These are phyloP conservation scores for Drosophila macrospina DNA, from an alignment of 2,888 invertebrate species.

Conservation along the genomic window DNA sequence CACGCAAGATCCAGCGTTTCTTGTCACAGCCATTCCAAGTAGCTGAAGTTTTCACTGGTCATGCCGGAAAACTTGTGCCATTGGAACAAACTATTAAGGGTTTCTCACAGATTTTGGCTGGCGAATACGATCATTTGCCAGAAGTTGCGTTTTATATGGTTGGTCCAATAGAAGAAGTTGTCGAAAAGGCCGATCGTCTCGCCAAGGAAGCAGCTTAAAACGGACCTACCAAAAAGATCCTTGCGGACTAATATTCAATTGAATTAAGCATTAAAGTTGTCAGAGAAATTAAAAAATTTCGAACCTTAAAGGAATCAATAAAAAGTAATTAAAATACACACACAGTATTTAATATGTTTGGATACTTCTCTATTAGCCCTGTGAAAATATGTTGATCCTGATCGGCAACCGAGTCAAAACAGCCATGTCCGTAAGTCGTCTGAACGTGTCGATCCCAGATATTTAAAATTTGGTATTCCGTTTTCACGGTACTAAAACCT, in stretches of 20 bases:
- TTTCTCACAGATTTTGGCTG: constrained; percentile 92
- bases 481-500: too few relatives aligned
- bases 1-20: constrained; percentile 97
- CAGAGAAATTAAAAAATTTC: constrained; percentile 24
- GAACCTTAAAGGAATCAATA: constrained; percentile 43
- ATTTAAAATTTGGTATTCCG: too few relatives aligned
- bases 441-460: too few relatives aligned
- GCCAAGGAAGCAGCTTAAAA: constrained; percentile 79
- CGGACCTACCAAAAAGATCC: constrained; percentile 1
- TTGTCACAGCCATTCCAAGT: constrained; percentile 97
- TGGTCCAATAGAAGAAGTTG: constrained; percentile 95
- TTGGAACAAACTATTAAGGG: constrained; percentile 95
- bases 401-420: too few relatives aligned
- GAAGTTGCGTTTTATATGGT: constrained; percentile 99
- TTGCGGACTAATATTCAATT: constrained; percentile 47
- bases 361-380: background rate
- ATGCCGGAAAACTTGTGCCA: constrained; percentile 95
- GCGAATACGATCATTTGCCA: constrained; percentile 95
- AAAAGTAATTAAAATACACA: constrained; percentile 29
- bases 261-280: constrained; percentile 62
- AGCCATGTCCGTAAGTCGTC: too few relatives aligned
- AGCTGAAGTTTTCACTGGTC: constrained; percentile 97
- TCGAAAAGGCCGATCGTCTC: constrained; percentile 90
- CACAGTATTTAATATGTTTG: background rate
- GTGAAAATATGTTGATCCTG: too few relatives aligned